These are phyloP conservation scores for Apodemus sylvaticus DNA, from an alignment of 2,113 vertebrate genomes.

Conservation along the genomic window DNA sequence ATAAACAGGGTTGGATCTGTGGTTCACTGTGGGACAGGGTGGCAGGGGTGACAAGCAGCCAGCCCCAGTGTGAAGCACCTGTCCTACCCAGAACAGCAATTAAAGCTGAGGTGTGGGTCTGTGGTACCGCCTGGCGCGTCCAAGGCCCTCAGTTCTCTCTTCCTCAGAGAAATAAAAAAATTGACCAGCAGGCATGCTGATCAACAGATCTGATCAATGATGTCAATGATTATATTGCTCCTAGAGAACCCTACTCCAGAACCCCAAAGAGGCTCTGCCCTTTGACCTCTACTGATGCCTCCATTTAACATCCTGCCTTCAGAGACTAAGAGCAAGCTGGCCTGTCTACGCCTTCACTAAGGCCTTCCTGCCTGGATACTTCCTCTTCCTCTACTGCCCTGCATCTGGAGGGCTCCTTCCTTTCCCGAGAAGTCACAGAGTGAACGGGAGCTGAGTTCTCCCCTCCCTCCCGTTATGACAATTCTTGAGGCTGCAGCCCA, in stretches of 20 bases:
- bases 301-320: not conserved
- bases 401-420: not conserved
- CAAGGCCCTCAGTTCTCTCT: not conserved
- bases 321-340: not conserved
- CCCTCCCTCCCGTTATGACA: not conserved
- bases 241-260: not conserved
- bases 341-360: not conserved
- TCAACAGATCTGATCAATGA: not conserved
- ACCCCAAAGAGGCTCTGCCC: not conserved
- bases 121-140: too few relatives aligned
- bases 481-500: not conserved
- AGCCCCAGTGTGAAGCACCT: not conserved
- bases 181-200: not conserved
- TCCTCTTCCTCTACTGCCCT: not conserved
- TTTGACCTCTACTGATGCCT: not conserved
- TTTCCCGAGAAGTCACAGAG: not conserved
- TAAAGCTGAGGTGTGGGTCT: not conserved
- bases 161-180: not conserved
- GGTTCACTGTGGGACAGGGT: fast-evolving
- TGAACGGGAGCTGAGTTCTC: not conserved
- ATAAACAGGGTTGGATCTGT: not conserved
- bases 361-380: not conserved
- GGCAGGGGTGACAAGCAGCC: fast-evolving
- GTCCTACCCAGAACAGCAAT: not conserved
- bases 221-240: fast-evolving